A percentile compares a stretch with the other conserved stretches of the same genome.
These are phyloP conservation scores for Pentalonia nigronervosa DNA, from an alignment of 1,140 invertebrate species.

Conservation along the genomic window DNA sequence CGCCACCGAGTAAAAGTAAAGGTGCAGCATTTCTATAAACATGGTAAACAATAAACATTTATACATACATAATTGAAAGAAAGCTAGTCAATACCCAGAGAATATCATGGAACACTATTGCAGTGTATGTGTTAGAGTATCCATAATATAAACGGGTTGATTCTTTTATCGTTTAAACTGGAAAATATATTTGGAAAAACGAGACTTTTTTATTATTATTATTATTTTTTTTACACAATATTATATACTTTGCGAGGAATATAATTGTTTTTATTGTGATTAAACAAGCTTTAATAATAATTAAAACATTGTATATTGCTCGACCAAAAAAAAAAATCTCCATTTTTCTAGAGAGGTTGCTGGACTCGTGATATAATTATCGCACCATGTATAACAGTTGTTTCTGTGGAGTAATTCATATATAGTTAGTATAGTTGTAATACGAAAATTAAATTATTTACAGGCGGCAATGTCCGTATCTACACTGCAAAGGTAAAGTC, in stretches of 20 bases:
- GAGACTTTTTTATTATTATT: neutral
- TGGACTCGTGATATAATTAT: neutral
- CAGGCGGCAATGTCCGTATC: neutral
- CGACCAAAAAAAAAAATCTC: neutral
- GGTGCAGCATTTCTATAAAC: neutral
- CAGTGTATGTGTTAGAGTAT: no score
- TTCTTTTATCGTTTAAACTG: neutral
- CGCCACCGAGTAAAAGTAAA: neutral
- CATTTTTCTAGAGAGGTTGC: neutral
- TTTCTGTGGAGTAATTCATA: neutral
- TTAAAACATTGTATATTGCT: no score
- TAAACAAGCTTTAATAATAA: neutral
- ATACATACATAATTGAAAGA: neutral
- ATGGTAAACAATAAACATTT: neutral
- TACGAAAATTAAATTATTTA: conserved; percentile 42
- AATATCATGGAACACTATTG: no score
- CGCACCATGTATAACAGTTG: neutral
- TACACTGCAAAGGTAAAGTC: neutral
- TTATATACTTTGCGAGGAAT: neutral
- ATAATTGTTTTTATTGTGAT: neutral
- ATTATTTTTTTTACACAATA: no score
- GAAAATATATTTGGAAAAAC: neutral
- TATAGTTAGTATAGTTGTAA: neutral
- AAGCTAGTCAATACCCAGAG: neutral
- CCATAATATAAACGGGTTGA: neutral